Conservation (phyloP, 2,888 invertebrate genomes). For the Branchipolynoe longqiensis region DNA sequence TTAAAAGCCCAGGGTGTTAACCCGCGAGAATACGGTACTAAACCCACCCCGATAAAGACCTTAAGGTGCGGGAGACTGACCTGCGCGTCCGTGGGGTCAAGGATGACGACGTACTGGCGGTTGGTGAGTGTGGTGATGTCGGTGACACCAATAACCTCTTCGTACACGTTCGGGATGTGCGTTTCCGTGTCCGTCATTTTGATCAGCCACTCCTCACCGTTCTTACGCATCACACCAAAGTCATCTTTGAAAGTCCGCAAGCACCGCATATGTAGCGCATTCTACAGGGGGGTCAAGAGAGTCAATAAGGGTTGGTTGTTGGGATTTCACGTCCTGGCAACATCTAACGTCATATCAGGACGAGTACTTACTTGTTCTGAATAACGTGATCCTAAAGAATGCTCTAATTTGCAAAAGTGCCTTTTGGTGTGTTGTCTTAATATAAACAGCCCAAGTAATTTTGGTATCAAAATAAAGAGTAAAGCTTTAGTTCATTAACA, state of each 20-base stretch:
- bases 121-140: slow-evolving; percentile 83
- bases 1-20: too few species aligned
- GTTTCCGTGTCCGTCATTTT: slow-evolving; percentile 82
- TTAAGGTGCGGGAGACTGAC: slow-evolving; percentile 82
- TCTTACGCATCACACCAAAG: slow-evolving; percentile 81
- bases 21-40: too few species aligned
- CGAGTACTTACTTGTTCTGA: too few species aligned
- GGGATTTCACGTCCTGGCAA: too few species aligned
- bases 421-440: too few species aligned
- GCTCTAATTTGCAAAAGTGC: neutral
- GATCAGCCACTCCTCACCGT: slow-evolving; percentile 84
- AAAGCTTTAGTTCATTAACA: too few species aligned
- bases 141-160: slow-evolving; percentile 82
- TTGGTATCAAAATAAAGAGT: too few species aligned
- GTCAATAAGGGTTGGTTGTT: neutral
- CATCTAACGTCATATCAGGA: too few species aligned
- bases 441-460: neutral
- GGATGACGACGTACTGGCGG: slow-evolving; percentile 83
- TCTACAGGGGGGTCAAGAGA: slow-evolving; percentile 76
- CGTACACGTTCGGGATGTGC: slow-evolving; percentile 84
- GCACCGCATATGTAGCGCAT: slow-evolving; percentile 83
- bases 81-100: slow-evolving; percentile 82
- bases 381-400: neutral
- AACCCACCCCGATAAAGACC: too few species aligned
- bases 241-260: slow-evolving; percentile 82